Percentiles rank a stretch among this genome's conserved stretches.
These are phyloP conservation scores for Brienomyrus longianalis DNA, from an alignment of 2,113 vertebrate genomes.

Conservation along the genomic window DNA sequence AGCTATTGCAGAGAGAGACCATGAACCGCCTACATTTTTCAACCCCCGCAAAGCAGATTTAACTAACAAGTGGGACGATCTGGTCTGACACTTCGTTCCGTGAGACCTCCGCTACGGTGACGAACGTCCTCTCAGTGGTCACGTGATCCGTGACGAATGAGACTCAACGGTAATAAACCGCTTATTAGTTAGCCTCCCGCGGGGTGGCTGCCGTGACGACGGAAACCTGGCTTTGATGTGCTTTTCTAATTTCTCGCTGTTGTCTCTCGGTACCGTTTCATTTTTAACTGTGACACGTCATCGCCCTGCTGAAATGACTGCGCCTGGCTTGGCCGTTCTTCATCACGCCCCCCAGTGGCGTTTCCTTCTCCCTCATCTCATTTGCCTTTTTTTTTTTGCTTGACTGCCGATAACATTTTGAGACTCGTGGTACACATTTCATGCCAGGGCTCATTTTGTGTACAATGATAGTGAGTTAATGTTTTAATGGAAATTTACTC, in stretches of 20 bases:
- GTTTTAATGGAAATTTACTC: not conserved
- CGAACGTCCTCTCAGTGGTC: slow-evolving; percentile 9
- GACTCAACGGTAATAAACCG: slow-evolving; percentile 6
- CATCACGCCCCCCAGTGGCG: not conserved
- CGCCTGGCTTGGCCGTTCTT: not conserved
- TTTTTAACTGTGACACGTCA: not conserved
- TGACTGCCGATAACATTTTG: not conserved
- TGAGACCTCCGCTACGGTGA: slow-evolving; percentile 10
- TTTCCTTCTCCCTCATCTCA: not conserved
- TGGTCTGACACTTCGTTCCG: slow-evolving; percentile 6
- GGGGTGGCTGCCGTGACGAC: not conserved
- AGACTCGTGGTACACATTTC: not conserved
- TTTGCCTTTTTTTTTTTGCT: not conserved
- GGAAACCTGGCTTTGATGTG: not conserved
- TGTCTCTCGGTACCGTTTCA: not conserved
- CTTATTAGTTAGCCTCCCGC: slow-evolving; percentile 13
- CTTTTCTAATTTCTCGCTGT: not conserved
- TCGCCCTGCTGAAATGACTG: not conserved
- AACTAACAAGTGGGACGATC: slow-evolving; percentile 21
- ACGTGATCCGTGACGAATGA: slow-evolving; percentile 13
- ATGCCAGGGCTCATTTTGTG: not conserved
- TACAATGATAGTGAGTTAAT: not conserved
- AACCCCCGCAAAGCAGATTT: slow-evolving; percentile 7
- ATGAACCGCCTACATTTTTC: slow-evolving; percentile 16
- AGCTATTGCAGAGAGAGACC: not conserved